Base-by-base conservation (phyloP, 1,140 invertebrate species). In the Hypothenemus hampei region DNA sequence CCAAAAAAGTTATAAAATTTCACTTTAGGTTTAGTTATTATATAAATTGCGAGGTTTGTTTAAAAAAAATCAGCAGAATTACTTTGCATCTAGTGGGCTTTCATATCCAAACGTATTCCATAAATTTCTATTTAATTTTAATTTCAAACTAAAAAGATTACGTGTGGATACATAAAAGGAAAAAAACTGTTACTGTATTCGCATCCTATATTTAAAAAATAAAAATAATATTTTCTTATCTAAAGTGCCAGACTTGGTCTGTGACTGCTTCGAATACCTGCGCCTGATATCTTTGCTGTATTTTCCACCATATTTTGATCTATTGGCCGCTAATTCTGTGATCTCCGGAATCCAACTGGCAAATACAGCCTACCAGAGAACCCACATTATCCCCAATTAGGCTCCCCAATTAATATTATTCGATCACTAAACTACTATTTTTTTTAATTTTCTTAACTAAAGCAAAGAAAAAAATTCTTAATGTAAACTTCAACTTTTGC, bases 291-390 rank as follows among this genome's bases (percentile, higher is more conserved):
- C 92, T 82, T 92, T 91, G 82, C 89, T 94, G 85, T 93, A 95
- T 77, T 90, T 86, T 79, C 93, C 93, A 82, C 93, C 92, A 84
- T 96, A 97, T 84, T 95, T 96, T 83, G 91, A 87, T 76, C 93
- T 85, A 81, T 93, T 91, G 76, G 92, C 93, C 78, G 94, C 88
- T 79, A 97, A 89, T 81, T 96, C 93, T 77, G 91, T 93, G 81
- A 97, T 97, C 86, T 97, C 94, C 75, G 94, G 94, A 79, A 97
- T 94, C 89, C 91, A 96, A 84, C 91, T 96, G 81, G 93, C 93
- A 87, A 97, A 97, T 83, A 97, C 89, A 82, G 89, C 90, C 89
- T 93, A 89, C 73, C 80, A 81, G 55, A 77, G 74, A 74, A 75
- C 75, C 72, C 75, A 77, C 73, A 77, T 56, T 56, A 56, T 57